These are phyloP conservation scores for Bactericera cockerelli DNA, from an alignment of 1,140 invertebrate genomes.

Conservation along the genomic window DNA sequence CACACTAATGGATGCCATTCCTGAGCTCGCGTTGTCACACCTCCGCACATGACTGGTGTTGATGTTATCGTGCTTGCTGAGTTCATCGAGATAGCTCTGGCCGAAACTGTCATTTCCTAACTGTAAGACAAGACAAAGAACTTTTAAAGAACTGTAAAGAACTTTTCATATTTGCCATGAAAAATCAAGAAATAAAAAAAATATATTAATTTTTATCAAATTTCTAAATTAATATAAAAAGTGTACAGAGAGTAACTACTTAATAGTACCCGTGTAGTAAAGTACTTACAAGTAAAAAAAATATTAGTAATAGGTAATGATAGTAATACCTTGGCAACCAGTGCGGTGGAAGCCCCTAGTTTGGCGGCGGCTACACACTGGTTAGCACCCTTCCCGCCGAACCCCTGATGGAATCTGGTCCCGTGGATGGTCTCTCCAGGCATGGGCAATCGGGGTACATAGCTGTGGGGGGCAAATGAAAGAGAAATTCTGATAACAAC, in stretches of 20 bases:
- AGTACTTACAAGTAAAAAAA: too few relatives aligned
- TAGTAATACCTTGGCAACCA: slow-evolving; percentile 82
- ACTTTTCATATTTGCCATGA: too few relatives aligned
- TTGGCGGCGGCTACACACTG: slow-evolving; percentile 80
- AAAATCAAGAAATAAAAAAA: too few relatives aligned
- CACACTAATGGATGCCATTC: background rate
- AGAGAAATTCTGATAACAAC: too few relatives aligned
- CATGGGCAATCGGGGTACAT: slow-evolving; percentile 63
- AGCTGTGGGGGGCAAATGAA: slow-evolving; percentile 57
- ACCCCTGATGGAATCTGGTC: slow-evolving; percentile 61
- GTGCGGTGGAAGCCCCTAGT: slow-evolving; percentile 57
- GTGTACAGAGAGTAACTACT: too few relatives aligned
- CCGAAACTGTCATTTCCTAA: slow-evolving; percentile 77
- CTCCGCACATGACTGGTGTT: slow-evolving; percentile 27
- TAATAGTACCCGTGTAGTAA: too few relatives aligned
- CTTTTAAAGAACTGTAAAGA: too few relatives aligned
- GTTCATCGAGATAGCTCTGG: slow-evolving; percentile 51
- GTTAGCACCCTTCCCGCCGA: slow-evolving; percentile 94
- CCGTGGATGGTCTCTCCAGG: slow-evolving; percentile 84
- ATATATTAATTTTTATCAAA: too few relatives aligned
- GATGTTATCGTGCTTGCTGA: slow-evolving; percentile 47
- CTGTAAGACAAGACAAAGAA: too few relatives aligned
- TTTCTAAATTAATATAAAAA: too few relatives aligned
- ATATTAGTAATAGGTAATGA: too few relatives aligned
- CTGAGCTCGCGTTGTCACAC: background rate